Percentiles rank a stretch among this genome's conserved stretches.
Evolutionary conservation across 2,797 vertebrate genomes (phyloP).

Genomic region (Holocentrus rufus): DNA sequence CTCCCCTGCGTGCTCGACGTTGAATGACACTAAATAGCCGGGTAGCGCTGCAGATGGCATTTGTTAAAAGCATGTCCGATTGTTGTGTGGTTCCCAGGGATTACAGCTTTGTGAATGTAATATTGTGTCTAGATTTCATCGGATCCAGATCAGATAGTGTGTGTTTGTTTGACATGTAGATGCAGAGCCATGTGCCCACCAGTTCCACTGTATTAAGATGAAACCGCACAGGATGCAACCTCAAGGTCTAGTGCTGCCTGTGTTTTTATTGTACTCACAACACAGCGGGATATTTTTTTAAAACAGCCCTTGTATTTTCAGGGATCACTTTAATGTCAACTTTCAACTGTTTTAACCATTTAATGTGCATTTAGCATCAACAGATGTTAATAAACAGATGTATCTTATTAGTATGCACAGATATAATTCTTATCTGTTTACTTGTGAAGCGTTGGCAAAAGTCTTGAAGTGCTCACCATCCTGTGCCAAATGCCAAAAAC

Average conservation of each 20-base stretch:
- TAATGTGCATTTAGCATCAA: neutral
- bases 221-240: conserved; percentile 4
- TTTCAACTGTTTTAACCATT: neutral
- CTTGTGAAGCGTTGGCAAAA: conserved; percentile 3
- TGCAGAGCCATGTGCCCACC: conserved; percentile 24
- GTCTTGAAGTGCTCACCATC: neutral
- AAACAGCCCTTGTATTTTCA: neutral
- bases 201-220: conserved; percentile 8
- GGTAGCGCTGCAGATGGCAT: conserved; percentile 58
- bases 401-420: conserved; percentile 7
- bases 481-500: conserved; percentile 37
- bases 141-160: conserved; percentile 49
- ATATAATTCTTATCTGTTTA: conserved; percentile 29
- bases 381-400: neutral
- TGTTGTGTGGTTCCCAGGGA: conserved; percentile 55
- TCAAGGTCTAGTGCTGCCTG: conserved; percentile 18
- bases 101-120: conserved; percentile 59
- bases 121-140: conserved; percentile 52
- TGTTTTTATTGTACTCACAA: neutral
- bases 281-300: neutral
- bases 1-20: conserved; percentile 28
- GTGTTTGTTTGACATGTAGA: conserved; percentile 60
- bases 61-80: conserved; percentile 54
- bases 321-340: no score
- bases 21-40: conserved; percentile 59